Base-by-base conservation (phyloP, 1,140 invertebrate species). In the Listronotus bonariensis region DNA sequence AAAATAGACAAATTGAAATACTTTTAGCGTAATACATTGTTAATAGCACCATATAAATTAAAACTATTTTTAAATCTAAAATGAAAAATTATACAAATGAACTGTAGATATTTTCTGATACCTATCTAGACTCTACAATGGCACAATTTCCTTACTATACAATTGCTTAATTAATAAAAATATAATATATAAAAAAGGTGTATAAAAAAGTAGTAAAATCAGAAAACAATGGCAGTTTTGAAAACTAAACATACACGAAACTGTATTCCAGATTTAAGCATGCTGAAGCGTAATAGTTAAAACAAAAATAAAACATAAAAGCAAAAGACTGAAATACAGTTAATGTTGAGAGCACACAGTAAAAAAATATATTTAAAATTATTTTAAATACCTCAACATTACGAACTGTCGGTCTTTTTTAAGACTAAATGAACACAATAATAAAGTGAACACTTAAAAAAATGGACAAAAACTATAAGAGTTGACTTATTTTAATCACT, bases 151-250 rank as follows among this genome's bases (percentile, higher is more conserved):
- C 65, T 68, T 60, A 64, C 52, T 69, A 57, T 63, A 65, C 57
- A 67, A 46, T 64, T 63, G 46, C 43, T 57, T 61, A 55, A 65
- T 34, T 68, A 66, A 68, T 62, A 55, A 70, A 66, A 60, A 66
- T 71, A 74, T 68, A 72, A 59, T 63, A 57, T 68, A 70, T 69
- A 70, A 64, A 71, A 71, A 72, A 72, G 17, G 60, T 49, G 55
- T 67, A 69, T 57, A 72, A 70, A 70, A 74, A 71, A 70, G 59
- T 20, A 41, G 49, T 54, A 66, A 56, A 60, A 69, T 66, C 66
- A 64, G 67, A 67, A 72, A 73, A 40, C 10, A 71, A 74, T 76
- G 74, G 74, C 74, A 76, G 74, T 75, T 70, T 58, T 12, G 60
- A 5, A 60, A 60, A 40, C 51, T 58, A 65, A 59, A 54, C 31